Percentiles rank a stretch among this genome's conserved stretches.
Conservation (phyloP, 2,113 vertebrate species). For the Macrotis lagotis region DNA sequence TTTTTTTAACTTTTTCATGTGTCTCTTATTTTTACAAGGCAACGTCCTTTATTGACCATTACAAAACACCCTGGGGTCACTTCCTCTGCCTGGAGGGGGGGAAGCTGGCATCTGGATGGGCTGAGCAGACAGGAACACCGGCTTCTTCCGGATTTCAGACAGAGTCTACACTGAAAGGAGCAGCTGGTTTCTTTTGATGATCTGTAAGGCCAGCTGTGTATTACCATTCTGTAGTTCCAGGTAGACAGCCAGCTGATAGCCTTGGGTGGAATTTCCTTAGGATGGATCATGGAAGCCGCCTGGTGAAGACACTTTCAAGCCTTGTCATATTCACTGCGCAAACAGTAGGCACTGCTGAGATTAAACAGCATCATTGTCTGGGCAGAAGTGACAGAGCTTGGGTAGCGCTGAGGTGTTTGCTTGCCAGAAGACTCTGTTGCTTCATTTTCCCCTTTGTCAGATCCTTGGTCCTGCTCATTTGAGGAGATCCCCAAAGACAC, state of each 20-base stretch:
- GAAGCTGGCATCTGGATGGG: constrained; percentile 91
- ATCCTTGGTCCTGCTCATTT: constrained; percentile 97
- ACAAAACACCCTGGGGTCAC: constrained; percentile 73
- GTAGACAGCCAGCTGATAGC: too few species aligned
- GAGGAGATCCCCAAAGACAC: constrained; percentile 94
- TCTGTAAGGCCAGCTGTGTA: constrained; percentile 92
- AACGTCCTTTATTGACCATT: constrained; percentile 58
- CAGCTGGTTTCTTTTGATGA: constrained; percentile 99
- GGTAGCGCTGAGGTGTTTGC: constrained; percentile 94
- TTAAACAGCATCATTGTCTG: constrained; percentile 97
- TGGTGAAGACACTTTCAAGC: constrained; percentile 97
- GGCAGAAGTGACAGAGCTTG: constrained; percentile 93
- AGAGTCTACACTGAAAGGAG: constrained; percentile 89
- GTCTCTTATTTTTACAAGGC: neutral
- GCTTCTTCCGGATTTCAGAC: constrained; percentile 91
- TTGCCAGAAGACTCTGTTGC: constrained; percentile 94
- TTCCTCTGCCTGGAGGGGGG: constrained; percentile 94
- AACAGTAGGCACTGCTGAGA: constrained; percentile 96
- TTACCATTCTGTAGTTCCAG: too few species aligned
- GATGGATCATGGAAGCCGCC: constrained; percentile 70
- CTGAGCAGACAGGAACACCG: constrained; percentile 86
- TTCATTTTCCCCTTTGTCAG: constrained; percentile 95
- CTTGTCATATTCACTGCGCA: constrained; percentile 98
- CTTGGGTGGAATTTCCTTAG: too few species aligned
- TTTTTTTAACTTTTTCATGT: too few species aligned